phyloP scores from a whole-genome alignment of 1,140 invertebrate species.

The Pararge aegeria region DNA sequence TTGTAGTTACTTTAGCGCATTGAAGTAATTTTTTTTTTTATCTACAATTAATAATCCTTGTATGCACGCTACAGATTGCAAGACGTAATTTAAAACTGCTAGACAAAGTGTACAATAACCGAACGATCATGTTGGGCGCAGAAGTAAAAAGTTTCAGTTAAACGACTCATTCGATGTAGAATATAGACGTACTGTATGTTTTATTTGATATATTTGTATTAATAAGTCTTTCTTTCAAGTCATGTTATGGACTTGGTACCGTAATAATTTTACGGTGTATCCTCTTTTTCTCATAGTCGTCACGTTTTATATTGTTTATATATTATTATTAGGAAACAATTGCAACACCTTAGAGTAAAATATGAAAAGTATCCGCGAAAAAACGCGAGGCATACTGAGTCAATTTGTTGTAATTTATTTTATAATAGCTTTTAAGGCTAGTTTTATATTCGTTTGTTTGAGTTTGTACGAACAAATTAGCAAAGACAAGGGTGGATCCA shows the following conservation, averaged over 20 bases:
- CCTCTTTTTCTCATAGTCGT: background rate
- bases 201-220: background rate
- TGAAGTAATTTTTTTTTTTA: no score
- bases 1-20: no score
- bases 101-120: conserved; percentile 13
- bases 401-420: no score
- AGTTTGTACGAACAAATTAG: no score
- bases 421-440: no score
- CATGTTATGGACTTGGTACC: conserved; percentile 15
- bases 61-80: no score
- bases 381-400: no score
- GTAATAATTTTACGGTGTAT: conserved; percentile 19
- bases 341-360: background rate
- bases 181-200: background rate
- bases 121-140: background rate
- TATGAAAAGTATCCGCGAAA: no score
- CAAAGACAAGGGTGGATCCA: no score
- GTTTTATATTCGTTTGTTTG: no score
- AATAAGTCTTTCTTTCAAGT: conserved; percentile 1
- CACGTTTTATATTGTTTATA: background rate
- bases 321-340: background rate
- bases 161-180: conserved; percentile 15
- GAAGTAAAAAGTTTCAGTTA: background rate
- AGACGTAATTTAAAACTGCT: background rate
- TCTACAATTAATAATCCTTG: no score